These are phyloP conservation scores for Forbesichthys agassizii DNA, from an alignment of 2,113 vertebrate species.

Conservation along the genomic window DNA sequence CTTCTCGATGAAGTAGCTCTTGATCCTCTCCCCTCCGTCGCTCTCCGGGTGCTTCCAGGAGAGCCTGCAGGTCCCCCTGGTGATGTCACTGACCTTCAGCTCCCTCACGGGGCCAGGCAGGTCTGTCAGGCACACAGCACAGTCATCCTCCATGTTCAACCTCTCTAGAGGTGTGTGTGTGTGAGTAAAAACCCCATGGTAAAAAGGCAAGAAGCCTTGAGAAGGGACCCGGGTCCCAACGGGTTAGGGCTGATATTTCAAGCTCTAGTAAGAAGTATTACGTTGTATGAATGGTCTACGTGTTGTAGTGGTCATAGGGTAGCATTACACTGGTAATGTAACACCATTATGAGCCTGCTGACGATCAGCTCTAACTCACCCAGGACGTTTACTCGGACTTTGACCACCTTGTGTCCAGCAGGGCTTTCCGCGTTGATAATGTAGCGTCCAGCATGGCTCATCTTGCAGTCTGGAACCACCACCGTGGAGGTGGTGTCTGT, in stretches of 20 bases:
- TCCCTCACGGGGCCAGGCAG: conserved; percentile 91
- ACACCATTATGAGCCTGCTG: too few relatives aligned
- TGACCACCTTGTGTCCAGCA: conserved; percentile 90
- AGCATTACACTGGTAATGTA: too few relatives aligned
- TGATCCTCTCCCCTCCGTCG: conserved; percentile 94
- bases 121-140: conserved; percentile 71
- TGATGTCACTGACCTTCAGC: conserved; percentile 92
- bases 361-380: conserved; percentile 73
- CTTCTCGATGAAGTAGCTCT: conserved; percentile 95
- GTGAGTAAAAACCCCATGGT: too few relatives aligned
- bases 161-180: too few relatives aligned
- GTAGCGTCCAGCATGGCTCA: conserved; percentile 89
- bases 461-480: conserved; percentile 83
- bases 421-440: conserved; percentile 92
- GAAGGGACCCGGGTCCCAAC: too few relatives aligned
- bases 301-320: too few relatives aligned
- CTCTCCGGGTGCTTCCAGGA: conserved; percentile 93
- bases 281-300: too few relatives aligned
- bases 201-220: too few relatives aligned
- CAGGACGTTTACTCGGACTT: conserved; percentile 88
- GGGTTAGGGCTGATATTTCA: too few relatives aligned
- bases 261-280: too few relatives aligned
- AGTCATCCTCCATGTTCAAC: neutral
- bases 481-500: conserved; percentile 85
- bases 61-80: conserved; percentile 90